Conservation (phyloP, 2,888 invertebrate genomes). For the Leucophenga montana region DNA sequence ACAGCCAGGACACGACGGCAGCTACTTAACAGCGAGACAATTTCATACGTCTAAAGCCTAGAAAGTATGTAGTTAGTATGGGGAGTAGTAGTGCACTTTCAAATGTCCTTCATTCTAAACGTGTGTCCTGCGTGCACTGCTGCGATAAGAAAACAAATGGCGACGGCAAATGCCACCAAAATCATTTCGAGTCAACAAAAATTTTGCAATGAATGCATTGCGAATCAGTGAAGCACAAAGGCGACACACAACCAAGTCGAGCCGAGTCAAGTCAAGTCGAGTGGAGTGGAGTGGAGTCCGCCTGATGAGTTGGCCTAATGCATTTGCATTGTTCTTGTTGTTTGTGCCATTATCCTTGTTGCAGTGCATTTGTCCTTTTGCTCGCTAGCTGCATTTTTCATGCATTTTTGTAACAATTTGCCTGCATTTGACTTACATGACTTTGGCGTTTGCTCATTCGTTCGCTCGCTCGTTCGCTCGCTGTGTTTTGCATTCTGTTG, state of each 20-base stretch:
- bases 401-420: slow-evolving; percentile 48
- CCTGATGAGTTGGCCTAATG: neutral
- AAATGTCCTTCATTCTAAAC: neutral
- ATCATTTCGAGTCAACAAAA: neutral
- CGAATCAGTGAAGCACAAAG: slow-evolving; percentile 21
- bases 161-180: slow-evolving; percentile 6
- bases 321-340: slow-evolving; percentile 12
- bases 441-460: slow-evolving; percentile 45
- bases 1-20: neutral
- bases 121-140: neutral
- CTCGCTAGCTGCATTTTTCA: slow-evolving; percentile 26
- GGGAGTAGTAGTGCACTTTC: neutral
- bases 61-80: neutral
- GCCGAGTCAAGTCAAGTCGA: too few relatives aligned
- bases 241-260: slow-evolving; percentile 14
- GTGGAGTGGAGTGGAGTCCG: too few relatives aligned
- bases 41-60: too few relatives aligned
- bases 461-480: neutral
- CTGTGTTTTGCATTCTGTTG: slow-evolving; percentile 7
- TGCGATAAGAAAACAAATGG: slow-evolving; percentile 12
- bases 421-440: slow-evolving; percentile 54
- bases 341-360: neutral
- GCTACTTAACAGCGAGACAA: slow-evolving; percentile 7
- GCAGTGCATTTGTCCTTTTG: slow-evolving; percentile 6
- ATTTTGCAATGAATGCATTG: slow-evolving; percentile 5